Evolutionary conservation across 2,888 invertebrate genomes (phyloP).

Genomic region (Selenia dentaria): DNA sequence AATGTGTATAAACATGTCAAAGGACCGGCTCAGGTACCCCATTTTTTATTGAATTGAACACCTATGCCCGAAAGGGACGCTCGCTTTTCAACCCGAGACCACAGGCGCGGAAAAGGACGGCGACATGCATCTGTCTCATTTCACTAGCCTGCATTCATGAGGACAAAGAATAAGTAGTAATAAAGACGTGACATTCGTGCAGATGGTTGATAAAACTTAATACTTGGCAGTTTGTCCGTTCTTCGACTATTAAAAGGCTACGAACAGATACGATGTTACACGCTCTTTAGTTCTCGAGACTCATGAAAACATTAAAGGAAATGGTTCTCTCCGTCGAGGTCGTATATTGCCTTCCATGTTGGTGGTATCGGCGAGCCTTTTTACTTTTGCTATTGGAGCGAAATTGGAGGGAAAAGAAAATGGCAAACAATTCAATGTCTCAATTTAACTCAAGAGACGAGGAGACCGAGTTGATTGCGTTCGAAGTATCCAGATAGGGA

Average conservation of each 20-base stretch:
- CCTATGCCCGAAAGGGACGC: conserved; percentile 74
- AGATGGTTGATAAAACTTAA: conserved; percentile 82
- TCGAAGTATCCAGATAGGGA: conserved; percentile 58
- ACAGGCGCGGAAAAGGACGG: conserved; percentile 52
- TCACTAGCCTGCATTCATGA: conserved; percentile 67
- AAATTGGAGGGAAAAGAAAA: conserved; percentile 76
- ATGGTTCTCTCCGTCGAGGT: conserved; percentile 62
- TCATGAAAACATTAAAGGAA: conserved; percentile 80
- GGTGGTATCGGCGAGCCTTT: conserved; percentile 70
- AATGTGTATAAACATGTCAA: conserved; percentile 80
- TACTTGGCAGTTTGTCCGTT: conserved; percentile 77
- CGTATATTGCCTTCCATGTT: conserved; percentile 69
- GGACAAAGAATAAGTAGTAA: conserved; percentile 82
- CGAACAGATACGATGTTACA: conserved; percentile 77
- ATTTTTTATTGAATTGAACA: conserved; percentile 81
- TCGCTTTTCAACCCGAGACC: conserved; percentile 55
- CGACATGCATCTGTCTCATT: conserved; percentile 47
- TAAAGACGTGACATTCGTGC: conserved; percentile 82
- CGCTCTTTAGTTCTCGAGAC: conserved; percentile 74
- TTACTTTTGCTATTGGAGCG: conserved; percentile 72
- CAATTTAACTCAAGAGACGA: conserved; percentile 64
- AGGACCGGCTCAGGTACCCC: conserved; percentile 81
- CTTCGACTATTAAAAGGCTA: conserved; percentile 75
- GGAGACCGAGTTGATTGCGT: conserved; percentile 62
- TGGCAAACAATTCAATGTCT: conserved; percentile 76